phyloP scores from a whole-genome alignment of 35 echinoderm and acorn worm genomes.

The Nesometra sesokonis region DNA sequence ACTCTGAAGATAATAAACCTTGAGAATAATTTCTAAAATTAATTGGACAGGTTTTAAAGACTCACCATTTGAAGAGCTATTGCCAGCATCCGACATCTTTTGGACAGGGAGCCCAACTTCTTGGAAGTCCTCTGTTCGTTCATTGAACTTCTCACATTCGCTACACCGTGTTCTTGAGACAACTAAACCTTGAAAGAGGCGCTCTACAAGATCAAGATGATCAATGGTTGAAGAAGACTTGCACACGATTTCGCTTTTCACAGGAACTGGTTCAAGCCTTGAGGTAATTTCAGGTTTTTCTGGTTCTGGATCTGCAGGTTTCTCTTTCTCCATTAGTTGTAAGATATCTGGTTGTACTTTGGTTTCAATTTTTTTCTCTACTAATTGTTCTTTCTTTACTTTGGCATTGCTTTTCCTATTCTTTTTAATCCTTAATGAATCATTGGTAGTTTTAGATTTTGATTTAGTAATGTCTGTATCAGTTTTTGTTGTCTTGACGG shows the following conservation, averaged over 20 bases:
- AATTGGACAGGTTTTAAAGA: too few species aligned
- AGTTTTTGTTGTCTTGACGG: too few species aligned
- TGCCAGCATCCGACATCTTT: conserved; percentile 11
- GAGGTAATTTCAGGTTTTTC: too few species aligned
- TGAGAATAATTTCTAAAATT: too few species aligned
- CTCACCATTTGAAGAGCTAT: conserved; percentile 14
- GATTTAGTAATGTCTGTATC: neutral
- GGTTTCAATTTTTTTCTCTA: neutral
- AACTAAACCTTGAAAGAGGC: conserved; percentile 69
- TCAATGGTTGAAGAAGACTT: neutral
- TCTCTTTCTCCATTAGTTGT: neutral
- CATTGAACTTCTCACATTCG: conserved; percentile 81
- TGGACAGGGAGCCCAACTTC: conserved; percentile 85
- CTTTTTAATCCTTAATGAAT: neutral
- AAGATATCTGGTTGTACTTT: neutral
- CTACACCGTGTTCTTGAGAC: conserved; percentile 59
- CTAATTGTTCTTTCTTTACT: neutral
- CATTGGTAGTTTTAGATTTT: neutral
- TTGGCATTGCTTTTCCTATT: neutral
- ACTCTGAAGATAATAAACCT: too few species aligned
- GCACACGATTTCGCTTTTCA: neutral
- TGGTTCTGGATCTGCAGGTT: neutral
- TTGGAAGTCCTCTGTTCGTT: conserved; percentile 86
- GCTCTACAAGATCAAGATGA: conserved; percentile 19
- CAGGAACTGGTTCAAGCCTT: neutral